Evolutionary conservation across 1,140 invertebrate species (phyloP).

Genomic region (Drosophila grimshawi): DNA sequence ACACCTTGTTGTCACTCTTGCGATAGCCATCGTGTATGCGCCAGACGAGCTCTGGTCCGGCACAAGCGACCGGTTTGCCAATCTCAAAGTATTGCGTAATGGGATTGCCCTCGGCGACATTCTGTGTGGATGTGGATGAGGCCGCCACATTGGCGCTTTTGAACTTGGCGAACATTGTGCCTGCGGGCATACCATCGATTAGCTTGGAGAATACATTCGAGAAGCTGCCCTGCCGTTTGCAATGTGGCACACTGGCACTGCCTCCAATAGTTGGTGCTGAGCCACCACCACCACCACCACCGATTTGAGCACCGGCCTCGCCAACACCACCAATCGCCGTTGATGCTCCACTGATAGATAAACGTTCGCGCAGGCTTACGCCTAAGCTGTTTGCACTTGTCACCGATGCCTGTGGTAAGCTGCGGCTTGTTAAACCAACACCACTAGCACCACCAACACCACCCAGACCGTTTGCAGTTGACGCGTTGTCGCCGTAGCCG

Average conservation of each 20-base stretch:
- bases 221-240: slow-evolving; percentile 81
- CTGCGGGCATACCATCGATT: slow-evolving; percentile 85
- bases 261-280: slow-evolving; percentile 69
- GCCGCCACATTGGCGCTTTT: slow-evolving; percentile 87
- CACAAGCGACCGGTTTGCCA: slow-evolving; percentile 93
- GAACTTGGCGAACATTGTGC: slow-evolving; percentile 91
- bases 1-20: slow-evolving; percentile 96
- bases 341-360: slow-evolving; percentile 50
- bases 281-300: slow-evolving; percentile 30
- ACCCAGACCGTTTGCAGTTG: slow-evolving; percentile 29
- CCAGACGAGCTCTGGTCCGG: slow-evolving; percentile 96
- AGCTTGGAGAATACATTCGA: slow-evolving; percentile 84
- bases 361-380: slow-evolving; percentile 41
- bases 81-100: slow-evolving; percentile 95
- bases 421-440: not conserved
- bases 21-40: slow-evolving; percentile 95
- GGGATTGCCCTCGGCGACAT: slow-evolving; percentile 91
- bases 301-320: slow-evolving; percentile 15
- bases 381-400: slow-evolving; percentile 37
- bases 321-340: slow-evolving; percentile 19
- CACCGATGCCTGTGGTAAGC: slow-evolving; percentile 14
- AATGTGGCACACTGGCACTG: slow-evolving; percentile 45
- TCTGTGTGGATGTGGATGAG: slow-evolving; percentile 84
- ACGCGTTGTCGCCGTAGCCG: slow-evolving; percentile 45
- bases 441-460: slow-evolving; percentile 15